Conservation (phyloP, 2,888 invertebrate species). For the Hypomecis punctinalis region DNA sequence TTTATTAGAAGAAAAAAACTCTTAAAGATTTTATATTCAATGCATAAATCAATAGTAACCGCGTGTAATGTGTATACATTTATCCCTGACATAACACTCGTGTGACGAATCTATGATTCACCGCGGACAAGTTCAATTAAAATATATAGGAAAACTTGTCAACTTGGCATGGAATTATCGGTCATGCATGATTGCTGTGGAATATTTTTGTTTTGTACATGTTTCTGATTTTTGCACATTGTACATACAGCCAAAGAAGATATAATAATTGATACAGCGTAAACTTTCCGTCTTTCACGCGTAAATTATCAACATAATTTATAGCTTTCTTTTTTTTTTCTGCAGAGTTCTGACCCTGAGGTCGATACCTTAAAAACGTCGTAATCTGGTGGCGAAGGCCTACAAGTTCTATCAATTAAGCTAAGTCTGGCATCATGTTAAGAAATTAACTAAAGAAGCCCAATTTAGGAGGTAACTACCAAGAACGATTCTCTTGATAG, state of each 20-base stretch:
- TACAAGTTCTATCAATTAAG: slow-evolving; percentile 26
- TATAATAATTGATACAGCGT: no score
- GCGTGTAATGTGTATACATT: slow-evolving; percentile 17
- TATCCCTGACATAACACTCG: slow-evolving; percentile 30
- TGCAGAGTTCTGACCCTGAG: neutral
- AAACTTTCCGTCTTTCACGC: no score
- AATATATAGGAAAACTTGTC: slow-evolving; percentile 3
- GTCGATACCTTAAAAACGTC: slow-evolving; percentile 7
- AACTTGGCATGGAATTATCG: neutral
- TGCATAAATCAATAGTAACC: neutral
- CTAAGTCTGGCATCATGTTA: slow-evolving; percentile 9
- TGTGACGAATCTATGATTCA: slow-evolving; percentile 31
- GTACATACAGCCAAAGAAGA: no score
- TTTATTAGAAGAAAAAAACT: no score
- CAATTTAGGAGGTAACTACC: neutral
- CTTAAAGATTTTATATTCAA: no score
- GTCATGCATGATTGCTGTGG: no score
- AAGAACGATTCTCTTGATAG: no score
- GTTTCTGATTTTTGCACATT: no score
- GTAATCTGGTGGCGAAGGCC: slow-evolving; percentile 26
- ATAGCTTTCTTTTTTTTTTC: neutral
- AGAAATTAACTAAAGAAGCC: neutral
- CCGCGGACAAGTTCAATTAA: neutral
- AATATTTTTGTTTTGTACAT: no score
- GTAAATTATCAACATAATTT: no score